Conservation (phyloP, 2,888 invertebrate species). For the Temnothorax ravouxi region DNA sequence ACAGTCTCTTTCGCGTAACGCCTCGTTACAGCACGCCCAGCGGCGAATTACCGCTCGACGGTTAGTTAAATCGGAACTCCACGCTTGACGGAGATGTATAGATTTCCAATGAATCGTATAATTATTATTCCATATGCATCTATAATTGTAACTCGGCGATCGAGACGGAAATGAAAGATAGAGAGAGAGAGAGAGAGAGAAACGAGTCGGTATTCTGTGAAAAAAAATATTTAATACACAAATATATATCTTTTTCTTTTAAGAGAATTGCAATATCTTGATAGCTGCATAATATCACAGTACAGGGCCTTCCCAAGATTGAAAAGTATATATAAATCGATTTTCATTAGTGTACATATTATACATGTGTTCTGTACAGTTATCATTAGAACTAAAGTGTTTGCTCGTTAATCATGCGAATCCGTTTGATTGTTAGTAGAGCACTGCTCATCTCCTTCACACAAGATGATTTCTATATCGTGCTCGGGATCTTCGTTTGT, state of each 20-base stretch:
- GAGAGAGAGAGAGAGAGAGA: conserved; percentile 6
- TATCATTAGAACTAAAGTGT: background rate
- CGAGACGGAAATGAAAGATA: background rate
- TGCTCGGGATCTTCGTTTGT: conserved; percentile 30
- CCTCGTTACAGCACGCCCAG: conserved; percentile 24
- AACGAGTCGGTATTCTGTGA: background rate
- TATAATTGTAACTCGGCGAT: conserved; percentile 5
- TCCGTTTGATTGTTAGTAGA: background rate
- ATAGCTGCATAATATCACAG: conserved; percentile 37
- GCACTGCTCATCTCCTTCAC: background rate
- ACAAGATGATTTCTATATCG: conserved; percentile 62
- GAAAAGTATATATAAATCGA: background rate
- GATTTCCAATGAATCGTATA: conserved; percentile 42
- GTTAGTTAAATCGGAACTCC: conserved; percentile 19
- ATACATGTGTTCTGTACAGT: background rate
- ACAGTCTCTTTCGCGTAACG: conserved; percentile 36
- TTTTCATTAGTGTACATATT: conserved; percentile 24
- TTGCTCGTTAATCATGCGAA: conserved; percentile 1
- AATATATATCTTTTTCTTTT: conserved; percentile 17
- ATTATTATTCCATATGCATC: background rate
- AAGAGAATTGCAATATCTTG: background rate
- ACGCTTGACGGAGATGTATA: background rate
- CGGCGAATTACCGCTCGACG: conserved; percentile 8
- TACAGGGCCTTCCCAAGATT: background rate
- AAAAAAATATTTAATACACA: conserved; percentile 44